Base-by-base conservation (phyloP, 2,113 vertebrate genomes). In the Gyps fulvus region DNA sequence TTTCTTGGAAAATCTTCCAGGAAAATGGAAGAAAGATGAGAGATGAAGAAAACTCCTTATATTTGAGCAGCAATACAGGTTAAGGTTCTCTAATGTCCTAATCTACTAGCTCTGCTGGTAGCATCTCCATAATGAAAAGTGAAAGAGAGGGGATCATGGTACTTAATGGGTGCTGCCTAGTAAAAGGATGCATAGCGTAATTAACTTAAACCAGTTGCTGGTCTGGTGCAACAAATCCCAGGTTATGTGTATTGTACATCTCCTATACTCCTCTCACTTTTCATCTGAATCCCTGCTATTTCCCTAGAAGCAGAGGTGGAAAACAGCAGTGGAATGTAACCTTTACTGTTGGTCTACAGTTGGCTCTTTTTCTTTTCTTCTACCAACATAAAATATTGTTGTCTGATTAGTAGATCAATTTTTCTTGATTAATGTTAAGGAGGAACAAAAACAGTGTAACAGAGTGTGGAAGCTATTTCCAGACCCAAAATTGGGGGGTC, bases 41-140 rank as follows among this genome's bases (percentile, higher is more conserved):
- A 36, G 36, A 36, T 36, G 4, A 81, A 43, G 29, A 47, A 49
- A 58, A 42, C 6, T 40, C 10, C 16, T 12, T 47, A 11, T 54
- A 29, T 62, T 57, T 89, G 32, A 59, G 19, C 54, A 59, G 11
- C 26, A 26, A 4, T 70, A 13, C 7, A 66, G 10, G 5, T 38
- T 59, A 55, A 80, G 57, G 12, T 43, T n/a, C 40, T 50, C 29
- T 55, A 43, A 9, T 1, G 2, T 55, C 36, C 17, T 73, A 27
- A 69, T 27, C 23, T 78, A 11, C 12, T 42, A 43, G 3, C 34
- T 74, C 23, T 78, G 23, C 69, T 73, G 20, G 3, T 52, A n/a
- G 17, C 42, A 22, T 38, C 5, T 55, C 36, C n/a, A 7, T 66
- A 78, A 58, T 0, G 0, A 63, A 36, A 78, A 82, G 7, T 18